Conservation (phyloP, 2,113 vertebrate genomes). For the Raja brachyura region DNA sequence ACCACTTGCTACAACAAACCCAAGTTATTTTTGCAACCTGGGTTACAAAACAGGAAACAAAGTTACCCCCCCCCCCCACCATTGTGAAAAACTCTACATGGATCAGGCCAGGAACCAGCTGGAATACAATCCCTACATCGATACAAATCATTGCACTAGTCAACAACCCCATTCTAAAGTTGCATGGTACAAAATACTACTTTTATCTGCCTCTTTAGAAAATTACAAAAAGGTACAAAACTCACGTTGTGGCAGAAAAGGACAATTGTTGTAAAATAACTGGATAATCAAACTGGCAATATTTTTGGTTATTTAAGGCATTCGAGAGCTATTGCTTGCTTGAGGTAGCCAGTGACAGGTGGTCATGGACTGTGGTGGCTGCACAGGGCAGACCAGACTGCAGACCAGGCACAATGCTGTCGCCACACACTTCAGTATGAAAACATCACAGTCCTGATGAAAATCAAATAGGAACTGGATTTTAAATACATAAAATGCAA, state of each 20-base stretch:
- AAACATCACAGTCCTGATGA: not conserved
- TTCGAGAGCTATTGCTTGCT: conserved; percentile 22
- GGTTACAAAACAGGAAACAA: conserved; percentile 17
- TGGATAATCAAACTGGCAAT: conserved; percentile 25
- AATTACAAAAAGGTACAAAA: conserved; percentile 34
- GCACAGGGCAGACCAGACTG: not conserved
- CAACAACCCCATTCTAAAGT: conserved; percentile 2
- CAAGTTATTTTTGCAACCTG: not conserved
- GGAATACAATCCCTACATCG: conserved; percentile 50
- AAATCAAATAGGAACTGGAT: not conserved
- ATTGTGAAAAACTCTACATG: conserved; percentile 10
- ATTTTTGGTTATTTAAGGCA: conserved; percentile 38
- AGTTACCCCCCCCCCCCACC: not conserved
- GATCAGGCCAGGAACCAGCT: conserved; percentile 61
- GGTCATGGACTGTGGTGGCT: not conserved
- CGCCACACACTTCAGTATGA: not conserved
- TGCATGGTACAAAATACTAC: not conserved
- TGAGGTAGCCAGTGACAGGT: not conserved
- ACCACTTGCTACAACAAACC: not conserved
- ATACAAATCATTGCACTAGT: conserved; percentile 20
- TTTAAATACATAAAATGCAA: conserved; percentile 43
- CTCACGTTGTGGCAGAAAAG: not conserved
- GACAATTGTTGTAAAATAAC: conserved; percentile 6
- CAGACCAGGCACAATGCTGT: not conserved
- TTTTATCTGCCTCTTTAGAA: conserved; percentile 29